Evolutionary conservation across 1,140 invertebrate species (phyloP).

Genomic region (Mactra quadrangularis): DNA sequence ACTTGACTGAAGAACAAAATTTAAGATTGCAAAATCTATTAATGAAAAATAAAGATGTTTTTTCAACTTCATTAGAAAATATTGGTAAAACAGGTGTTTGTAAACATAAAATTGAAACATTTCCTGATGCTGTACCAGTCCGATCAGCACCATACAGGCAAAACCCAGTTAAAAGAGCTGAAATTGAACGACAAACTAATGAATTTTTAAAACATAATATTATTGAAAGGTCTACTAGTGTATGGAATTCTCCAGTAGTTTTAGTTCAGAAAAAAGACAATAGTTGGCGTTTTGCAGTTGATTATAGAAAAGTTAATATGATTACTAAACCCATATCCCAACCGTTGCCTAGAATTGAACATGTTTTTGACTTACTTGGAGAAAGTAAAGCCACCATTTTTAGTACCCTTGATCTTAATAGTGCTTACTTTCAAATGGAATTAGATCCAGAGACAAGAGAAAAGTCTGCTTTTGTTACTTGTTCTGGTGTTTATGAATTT

Average conservation of each 20-base stretch:
- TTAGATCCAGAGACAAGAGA: slow-evolving; percentile 57
- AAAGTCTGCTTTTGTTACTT: slow-evolving; percentile 64
- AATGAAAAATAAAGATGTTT: slow-evolving; percentile 54
- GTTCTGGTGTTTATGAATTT: slow-evolving; percentile 59
- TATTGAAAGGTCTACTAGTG: slow-evolving; percentile 33
- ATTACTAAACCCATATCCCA: slow-evolving; percentile 57
- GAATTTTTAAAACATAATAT: slow-evolving; percentile 45
- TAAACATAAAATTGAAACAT: slow-evolving; percentile 60
- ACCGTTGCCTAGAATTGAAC: slow-evolving; percentile 50
- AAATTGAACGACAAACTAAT: slow-evolving; percentile 48
- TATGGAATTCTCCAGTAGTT: slow-evolving; percentile 44
- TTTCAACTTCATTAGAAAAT: slow-evolving; percentile 51
- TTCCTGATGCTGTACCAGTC: slow-evolving; percentile 36
- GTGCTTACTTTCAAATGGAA: slow-evolving; percentile 60
- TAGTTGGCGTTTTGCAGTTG: slow-evolving; percentile 33
- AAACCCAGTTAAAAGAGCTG: slow-evolving; percentile 20
- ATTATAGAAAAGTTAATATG: slow-evolving; percentile 56
- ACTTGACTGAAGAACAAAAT: slow-evolving; percentile 55
- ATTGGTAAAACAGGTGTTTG: slow-evolving; percentile 46
- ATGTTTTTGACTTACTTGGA: slow-evolving; percentile 63
- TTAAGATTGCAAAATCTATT: slow-evolving; percentile 26
- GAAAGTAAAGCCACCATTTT: slow-evolving; percentile 59
- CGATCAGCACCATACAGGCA: slow-evolving; percentile 36
- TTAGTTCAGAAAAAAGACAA: slow-evolving; percentile 53
- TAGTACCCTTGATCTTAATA: slow-evolving; percentile 61